Conservation (phyloP, 1,140 invertebrate species). For the Lordiphosa clarofinis region DNA sequence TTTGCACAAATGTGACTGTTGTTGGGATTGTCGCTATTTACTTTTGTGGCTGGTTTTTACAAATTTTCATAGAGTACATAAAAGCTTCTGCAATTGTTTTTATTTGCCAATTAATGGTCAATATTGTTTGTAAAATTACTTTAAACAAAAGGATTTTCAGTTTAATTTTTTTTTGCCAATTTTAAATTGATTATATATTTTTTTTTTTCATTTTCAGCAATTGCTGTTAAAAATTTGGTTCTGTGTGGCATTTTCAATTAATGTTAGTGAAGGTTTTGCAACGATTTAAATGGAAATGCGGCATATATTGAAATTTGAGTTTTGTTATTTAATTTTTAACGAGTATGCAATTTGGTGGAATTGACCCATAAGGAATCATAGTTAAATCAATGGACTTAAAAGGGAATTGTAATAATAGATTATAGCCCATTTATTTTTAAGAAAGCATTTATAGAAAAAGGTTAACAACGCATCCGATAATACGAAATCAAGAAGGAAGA, state of each 20-base stretch:
- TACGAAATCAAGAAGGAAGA: no score
- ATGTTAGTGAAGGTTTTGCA: constrained; percentile 26
- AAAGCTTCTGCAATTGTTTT: constrained; percentile 55
- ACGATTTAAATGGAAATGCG: constrained; percentile 24
- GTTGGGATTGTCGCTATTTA: constrained; percentile 48
- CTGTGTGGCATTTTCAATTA: constrained; percentile 40
- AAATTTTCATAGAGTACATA: constrained; percentile 60
- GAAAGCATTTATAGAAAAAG: no score
- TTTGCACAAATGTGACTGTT: constrained; percentile 34
- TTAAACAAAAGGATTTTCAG: constrained; percentile 42
- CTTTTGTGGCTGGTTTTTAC: constrained; percentile 53
- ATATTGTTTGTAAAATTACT: constrained; percentile 55
- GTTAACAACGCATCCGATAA: no score
- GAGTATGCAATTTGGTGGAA: neutral
- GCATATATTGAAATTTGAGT: constrained; percentile 8
- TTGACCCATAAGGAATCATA: no score
- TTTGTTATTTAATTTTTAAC: constrained; percentile 9
- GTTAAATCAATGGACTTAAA: no score
- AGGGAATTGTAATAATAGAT: no score
- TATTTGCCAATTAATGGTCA: constrained; percentile 61
- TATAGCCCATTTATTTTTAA: no score
- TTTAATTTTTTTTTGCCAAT: constrained; percentile 43
- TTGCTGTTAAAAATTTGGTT: constrained; percentile 12
- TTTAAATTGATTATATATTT: constrained; percentile 14
- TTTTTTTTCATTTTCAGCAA: neutral